Conservation (phyloP, 2,113 vertebrate species). For the Sphaerodactylus townsendi region DNA sequence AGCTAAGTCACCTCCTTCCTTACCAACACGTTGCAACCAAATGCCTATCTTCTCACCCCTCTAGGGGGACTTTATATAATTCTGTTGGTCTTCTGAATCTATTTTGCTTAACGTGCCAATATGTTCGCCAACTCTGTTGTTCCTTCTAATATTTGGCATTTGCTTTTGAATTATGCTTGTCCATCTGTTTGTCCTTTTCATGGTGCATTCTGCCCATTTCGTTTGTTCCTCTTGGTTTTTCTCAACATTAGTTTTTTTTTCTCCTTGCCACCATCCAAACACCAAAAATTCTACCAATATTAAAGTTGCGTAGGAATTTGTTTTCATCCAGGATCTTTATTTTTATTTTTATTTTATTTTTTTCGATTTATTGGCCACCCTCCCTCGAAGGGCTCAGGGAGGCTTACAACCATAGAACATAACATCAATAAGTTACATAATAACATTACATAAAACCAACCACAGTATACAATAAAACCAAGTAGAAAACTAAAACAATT, state of each 20-base stretch:
- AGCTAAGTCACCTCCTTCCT: slow-evolving; percentile 24
- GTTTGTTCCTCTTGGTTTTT: slow-evolving; percentile 66
- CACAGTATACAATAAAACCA: too few species aligned
- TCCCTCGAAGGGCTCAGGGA: too few species aligned
- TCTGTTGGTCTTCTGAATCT: slow-evolving; percentile 53
- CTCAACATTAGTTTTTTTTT: slow-evolving; percentile 58
- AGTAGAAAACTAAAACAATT: too few species aligned
- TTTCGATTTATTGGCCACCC: too few species aligned
- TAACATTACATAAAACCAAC: too few species aligned
- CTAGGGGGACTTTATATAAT: slow-evolving; percentile 45
- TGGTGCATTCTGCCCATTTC: slow-evolving; percentile 67
- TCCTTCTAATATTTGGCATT: slow-evolving; percentile 73
- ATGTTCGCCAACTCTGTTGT: slow-evolving; percentile 71
- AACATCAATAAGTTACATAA: too few species aligned
- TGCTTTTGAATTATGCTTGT: slow-evolving; percentile 74
- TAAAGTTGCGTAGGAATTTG: background rate
- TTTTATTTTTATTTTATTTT: too few species aligned
- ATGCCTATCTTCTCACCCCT: slow-evolving; percentile 11
- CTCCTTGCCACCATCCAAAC: slow-evolving; percentile 15
- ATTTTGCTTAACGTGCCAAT: slow-evolving; percentile 59
- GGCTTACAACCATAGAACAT: too few species aligned
- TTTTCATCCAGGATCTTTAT: background rate
- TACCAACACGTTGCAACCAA: background rate
- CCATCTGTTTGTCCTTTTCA: slow-evolving; percentile 80
- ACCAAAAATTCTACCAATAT: background rate